Evolutionary conservation across 2,113 vertebrate genomes (phyloP), one percentile per base, ranked within the genome.

Genomic region (Sterrhoptilus dennistouni): DNA sequence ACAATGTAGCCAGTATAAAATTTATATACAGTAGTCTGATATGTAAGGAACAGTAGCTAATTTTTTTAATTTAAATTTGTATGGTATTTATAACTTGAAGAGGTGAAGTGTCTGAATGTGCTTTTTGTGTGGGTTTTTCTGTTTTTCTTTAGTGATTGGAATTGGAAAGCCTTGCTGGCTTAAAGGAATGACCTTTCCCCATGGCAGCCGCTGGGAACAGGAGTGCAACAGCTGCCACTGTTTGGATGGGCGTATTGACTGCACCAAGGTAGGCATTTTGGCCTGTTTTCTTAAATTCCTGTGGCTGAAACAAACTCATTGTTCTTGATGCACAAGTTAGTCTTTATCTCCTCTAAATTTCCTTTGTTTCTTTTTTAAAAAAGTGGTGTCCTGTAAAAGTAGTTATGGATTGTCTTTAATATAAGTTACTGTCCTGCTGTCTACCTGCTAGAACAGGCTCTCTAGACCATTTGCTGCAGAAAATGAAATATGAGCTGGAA

Each of bases 151-250:
- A 99, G 99, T 99, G 89, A 97, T 99, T 22, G 98, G 98, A 27
- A 96, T 98, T 5, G 98, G 98, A 81, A 99, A 98, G 92, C 92
- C 98, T 23, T 99, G 99, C 88, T 98, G 97, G 97, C 98, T 98
- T 9, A 97, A 97, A n/a, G 99, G 98, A 18, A 80, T 98, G 21
- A 98, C 98, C 49, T 98, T 98, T 87, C 98, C 98, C 6, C 99
- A 99, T 3, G 99, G 99, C 85, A 98, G 98, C 91, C 97, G 97
- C 5, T 99, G 99, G 99, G 96, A 98, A 18, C 98, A 99, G 74
- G 99, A 99, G 33, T 99, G 99, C 47, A 99, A 99, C 91, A 97
- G 95, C 72, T 99, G 99, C 92, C 99, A 97, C 76, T 99, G 99
- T 68, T 86, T 98, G 83, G 98, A 99, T 22, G 99, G 99, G 76